These are phyloP conservation scores for Gadopsis marmoratus DNA, from an alignment of 2,797 vertebrate species.

Conservation along the genomic window DNA sequence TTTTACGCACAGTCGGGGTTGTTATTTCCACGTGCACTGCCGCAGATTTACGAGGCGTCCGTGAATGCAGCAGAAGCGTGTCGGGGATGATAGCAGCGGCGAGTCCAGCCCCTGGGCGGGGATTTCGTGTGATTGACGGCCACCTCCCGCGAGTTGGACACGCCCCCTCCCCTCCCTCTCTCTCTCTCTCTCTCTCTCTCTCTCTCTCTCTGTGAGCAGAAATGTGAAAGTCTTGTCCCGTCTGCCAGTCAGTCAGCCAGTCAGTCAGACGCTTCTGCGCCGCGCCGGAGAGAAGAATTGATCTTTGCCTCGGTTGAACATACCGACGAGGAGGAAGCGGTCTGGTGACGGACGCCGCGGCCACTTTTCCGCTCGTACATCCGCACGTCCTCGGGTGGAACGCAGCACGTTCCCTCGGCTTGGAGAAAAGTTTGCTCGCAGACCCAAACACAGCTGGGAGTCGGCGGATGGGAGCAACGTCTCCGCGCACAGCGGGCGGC, in stretches of 20 bases:
- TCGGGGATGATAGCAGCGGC: slow-evolving; percentile 44
- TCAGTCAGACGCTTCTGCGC: slow-evolving; percentile 49
- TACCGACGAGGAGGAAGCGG: slow-evolving; percentile 52
- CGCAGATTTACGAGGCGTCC: slow-evolving; percentile 32
- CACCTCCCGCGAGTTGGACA: slow-evolving; percentile 64
- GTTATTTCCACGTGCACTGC: neutral
- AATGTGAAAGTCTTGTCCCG: slow-evolving; percentile 67
- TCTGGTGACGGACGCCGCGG: slow-evolving; percentile 19
- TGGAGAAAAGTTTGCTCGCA: slow-evolving; percentile 77
- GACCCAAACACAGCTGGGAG: slow-evolving; percentile 66
- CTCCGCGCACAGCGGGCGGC: slow-evolving; percentile 44
- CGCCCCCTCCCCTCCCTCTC: slow-evolving; percentile 43
- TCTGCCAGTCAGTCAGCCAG: slow-evolving; percentile 54
- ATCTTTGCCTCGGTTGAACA: slow-evolving; percentile 31
- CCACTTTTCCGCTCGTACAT: slow-evolving; percentile 38
- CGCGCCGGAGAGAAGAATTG: slow-evolving; percentile 49
- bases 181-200: slow-evolving; percentile 27
- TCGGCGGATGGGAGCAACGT: slow-evolving; percentile 69
- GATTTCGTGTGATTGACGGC: slow-evolving; percentile 73
- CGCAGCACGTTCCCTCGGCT: slow-evolving; percentile 12
- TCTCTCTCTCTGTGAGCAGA: slow-evolving; percentile 62
- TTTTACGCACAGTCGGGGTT: neutral
- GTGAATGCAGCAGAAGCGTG: slow-evolving; percentile 51
- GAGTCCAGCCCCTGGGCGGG: slow-evolving; percentile 80
- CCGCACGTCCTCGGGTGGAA: slow-evolving; percentile 8